Evolutionary conservation across 92 coral and sea anemone genomes (phyloP).

Genomic region (Phymanthus crucifer): DNA sequence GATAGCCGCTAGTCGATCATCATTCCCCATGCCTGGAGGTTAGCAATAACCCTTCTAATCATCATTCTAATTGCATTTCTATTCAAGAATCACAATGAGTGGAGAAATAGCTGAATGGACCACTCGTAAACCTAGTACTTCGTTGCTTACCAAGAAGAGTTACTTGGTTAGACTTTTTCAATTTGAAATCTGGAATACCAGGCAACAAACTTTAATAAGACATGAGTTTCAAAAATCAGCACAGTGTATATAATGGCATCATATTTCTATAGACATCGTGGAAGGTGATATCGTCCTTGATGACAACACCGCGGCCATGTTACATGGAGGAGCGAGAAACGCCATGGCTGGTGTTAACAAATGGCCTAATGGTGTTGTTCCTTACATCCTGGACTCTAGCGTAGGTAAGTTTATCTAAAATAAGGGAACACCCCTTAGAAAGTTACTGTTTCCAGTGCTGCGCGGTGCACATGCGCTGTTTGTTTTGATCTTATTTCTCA

Average conservation of each 20-base stretch:
- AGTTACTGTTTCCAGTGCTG: no score
- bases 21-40: constrained; percentile 46
- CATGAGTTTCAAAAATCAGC: not conserved
- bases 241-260: not conserved
- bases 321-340: constrained; percentile 68
- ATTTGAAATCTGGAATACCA: no score
- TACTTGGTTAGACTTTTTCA: no score
- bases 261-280: constrained; percentile 50
- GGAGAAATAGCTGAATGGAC: no score
- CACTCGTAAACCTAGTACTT: no score
- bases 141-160: no score
- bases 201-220: no score
- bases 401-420: constrained; percentile 54
- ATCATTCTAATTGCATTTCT: not conserved
- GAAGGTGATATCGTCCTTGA: constrained; percentile 82
- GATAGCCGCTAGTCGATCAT: constrained; percentile 31
- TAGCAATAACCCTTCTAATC: no score
- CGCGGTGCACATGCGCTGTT: no score
- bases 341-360: constrained; percentile 79
- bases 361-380: constrained; percentile 79
- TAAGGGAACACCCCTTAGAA: no score
- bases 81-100: not conserved
- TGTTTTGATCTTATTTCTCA: no score
- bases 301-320: constrained; percentile 58
- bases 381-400: constrained; percentile 70